phyloP scores from a whole-genome alignment of 2,113 vertebrate genomes.

The Lagopus leucura region DNA sequence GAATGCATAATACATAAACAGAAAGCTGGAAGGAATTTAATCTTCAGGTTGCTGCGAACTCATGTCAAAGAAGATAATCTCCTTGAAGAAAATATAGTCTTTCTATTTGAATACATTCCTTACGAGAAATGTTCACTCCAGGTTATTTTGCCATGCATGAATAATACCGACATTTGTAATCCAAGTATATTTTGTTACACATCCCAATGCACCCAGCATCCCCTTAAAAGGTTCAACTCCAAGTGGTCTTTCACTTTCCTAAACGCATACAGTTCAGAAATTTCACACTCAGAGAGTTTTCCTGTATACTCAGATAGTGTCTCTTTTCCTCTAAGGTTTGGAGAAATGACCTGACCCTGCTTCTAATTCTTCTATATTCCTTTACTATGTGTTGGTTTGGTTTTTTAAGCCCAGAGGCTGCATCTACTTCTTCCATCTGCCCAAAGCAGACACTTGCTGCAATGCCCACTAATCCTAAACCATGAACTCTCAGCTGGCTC shows the following conservation, averaged over 20 bases:
- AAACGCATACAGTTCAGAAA: neutral
- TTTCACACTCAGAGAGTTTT: neutral
- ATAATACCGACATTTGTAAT: neutral
- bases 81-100: neutral
- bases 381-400: neutral
- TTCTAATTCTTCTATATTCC: neutral
- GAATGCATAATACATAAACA: neutral
- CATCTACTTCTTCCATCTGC: neutral
- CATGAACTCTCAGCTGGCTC: neutral
- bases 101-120: neutral
- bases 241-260: neutral
- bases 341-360: neutral
- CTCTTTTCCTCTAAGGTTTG: neutral
- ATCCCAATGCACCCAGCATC: neutral
- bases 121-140: neutral
- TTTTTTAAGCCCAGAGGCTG: neutral
- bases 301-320: neutral
- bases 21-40: neutral
- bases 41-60: neutral
- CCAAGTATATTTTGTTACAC: neutral
- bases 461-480: neutral
- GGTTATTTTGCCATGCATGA: neutral
- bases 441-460: neutral
- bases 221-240: neutral
- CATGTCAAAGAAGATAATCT: neutral